phyloP scores from a whole-genome alignment of 1,140 invertebrate genomes.

The Leucophenga varia region DNA sequence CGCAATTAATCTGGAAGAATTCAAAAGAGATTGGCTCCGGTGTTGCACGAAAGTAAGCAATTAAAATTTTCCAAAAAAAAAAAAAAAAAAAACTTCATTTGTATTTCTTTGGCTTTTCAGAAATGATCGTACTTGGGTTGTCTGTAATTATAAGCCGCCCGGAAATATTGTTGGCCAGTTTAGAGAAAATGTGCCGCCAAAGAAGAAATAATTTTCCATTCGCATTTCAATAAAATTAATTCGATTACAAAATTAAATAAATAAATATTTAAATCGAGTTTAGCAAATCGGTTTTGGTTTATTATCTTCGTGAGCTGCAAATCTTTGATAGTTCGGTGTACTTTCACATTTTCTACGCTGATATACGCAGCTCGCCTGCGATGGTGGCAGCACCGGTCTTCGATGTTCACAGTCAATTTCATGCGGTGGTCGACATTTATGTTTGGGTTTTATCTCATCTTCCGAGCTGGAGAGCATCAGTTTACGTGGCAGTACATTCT shows the following conservation, averaged over 20 bases:
- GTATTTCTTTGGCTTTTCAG: conserved; percentile 7
- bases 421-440: no score
- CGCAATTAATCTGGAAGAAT: conserved; percentile 72
- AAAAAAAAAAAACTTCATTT: neutral
- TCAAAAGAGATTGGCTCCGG: conserved; percentile 72
- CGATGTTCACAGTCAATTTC: no score
- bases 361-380: no score
- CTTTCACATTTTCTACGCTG: no score
- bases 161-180: conserved; percentile 73
- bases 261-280: no score
- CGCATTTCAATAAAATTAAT: neutral
- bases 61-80: no score
- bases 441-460: neutral
- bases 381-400: no score
- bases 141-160: conserved; percentile 75
- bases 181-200: conserved; percentile 63
- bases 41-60: conserved; percentile 50
- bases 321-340: no score
- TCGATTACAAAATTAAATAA: neutral
- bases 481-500: conserved; percentile 26
- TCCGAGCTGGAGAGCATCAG: conserved; percentile 4
- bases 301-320: no score
- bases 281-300: no score
- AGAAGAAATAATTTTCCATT: conserved; percentile 5
- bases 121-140: conserved; percentile 59